These are phyloP conservation scores for Spea bombifrons DNA, from an alignment of 2,113 vertebrate species.

Conservation along the genomic window DNA sequence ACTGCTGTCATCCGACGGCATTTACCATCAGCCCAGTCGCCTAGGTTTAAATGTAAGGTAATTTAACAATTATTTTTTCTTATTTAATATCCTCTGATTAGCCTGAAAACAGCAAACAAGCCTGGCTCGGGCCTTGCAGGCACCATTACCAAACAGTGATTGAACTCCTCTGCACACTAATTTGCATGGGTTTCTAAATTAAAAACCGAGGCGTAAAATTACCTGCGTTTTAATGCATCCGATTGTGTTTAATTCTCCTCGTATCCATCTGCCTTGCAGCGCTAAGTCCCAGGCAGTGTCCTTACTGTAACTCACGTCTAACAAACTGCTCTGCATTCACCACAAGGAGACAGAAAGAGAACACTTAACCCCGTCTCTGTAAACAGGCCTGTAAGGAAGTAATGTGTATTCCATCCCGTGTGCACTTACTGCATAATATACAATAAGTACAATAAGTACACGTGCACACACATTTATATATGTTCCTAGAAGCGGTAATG, in stretches of 20 bases:
- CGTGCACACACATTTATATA: too few species aligned
- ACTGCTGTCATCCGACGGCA: not conserved
- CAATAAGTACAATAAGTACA: too few species aligned
- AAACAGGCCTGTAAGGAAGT: not conserved
- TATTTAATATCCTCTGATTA: constrained; percentile 62
- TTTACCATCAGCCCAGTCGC: constrained; percentile 54
- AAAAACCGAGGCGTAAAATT: constrained; percentile 64
- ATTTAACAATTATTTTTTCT: constrained; percentile 53
- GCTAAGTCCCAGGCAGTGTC: constrained; percentile 35
- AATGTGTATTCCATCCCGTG: too few species aligned
- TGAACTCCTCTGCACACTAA: constrained; percentile 56
- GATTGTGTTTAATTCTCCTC: constrained; percentile 52
- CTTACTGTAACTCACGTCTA: constrained; percentile 48
- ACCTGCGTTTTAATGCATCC: constrained; percentile 57
- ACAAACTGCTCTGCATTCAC: constrained; percentile 36
- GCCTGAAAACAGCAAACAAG: constrained; percentile 55
- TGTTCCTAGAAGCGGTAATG: too few species aligned
- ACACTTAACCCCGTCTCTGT: constrained; percentile 18
- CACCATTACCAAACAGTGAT: constrained; percentile 57
- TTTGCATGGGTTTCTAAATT: constrained; percentile 62
- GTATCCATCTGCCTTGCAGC: constrained; percentile 61
- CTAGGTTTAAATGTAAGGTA: constrained; percentile 60
- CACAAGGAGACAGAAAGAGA: not conserved
- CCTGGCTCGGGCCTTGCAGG: constrained; percentile 59
- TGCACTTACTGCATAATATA: too few species aligned